These are phyloP conservation scores for Heliconius melpomene DNA, from an alignment of 1,140 invertebrate species.

Conservation along the genomic window DNA sequence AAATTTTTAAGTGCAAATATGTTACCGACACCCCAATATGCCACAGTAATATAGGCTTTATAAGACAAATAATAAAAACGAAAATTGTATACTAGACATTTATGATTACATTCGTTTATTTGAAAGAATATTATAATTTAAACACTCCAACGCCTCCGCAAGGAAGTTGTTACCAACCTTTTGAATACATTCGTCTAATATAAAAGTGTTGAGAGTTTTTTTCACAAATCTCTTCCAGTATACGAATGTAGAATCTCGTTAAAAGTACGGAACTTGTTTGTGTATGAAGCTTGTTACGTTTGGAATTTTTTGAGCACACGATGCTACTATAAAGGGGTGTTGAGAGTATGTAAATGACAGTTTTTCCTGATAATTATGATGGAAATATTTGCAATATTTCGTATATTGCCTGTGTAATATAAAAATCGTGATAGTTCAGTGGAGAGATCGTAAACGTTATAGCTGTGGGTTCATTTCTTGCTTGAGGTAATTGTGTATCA, in stretches of 20 bases:
- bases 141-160: background rate
- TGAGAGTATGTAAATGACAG: background rate
- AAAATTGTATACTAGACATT: background rate
- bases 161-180: slow-evolving; percentile 7
- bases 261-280: slow-evolving; percentile 11
- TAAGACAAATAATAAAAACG: background rate
- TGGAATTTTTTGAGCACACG: background rate
- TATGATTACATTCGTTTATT: background rate
- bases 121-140: slow-evolving; percentile 9
- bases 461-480: too few species aligned
- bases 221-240: background rate
- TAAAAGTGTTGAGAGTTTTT: slow-evolving; percentile 4
- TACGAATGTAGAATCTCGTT: slow-evolving; percentile 3
- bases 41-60: background rate
- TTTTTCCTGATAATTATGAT: background rate
- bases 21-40: background rate
- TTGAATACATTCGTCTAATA: slow-evolving; percentile 2
- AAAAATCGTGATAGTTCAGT: background rate
- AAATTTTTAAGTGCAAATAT: slow-evolving; percentile 1
- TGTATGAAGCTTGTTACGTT: background rate
- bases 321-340: background rate
- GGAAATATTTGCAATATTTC: too few species aligned
- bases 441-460: background rate
- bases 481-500: too few species aligned
- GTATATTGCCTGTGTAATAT: background rate